Percentiles rank a stretch among this genome's conserved stretches.
phyloP scores from a whole-genome alignment of 2,113 vertebrate species.

The Nematolebias whitei region DNA sequence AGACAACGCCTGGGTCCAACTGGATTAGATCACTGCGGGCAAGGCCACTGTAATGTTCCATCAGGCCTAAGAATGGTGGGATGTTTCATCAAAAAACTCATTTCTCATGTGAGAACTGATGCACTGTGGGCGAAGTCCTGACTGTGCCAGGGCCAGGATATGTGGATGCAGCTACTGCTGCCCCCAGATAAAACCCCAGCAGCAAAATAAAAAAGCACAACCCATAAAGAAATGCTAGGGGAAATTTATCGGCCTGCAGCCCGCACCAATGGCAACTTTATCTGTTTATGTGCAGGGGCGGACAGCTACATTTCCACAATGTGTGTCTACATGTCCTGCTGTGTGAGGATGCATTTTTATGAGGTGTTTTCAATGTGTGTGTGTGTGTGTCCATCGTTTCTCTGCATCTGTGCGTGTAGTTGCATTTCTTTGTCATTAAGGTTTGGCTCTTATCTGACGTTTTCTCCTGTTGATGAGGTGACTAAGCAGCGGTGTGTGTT shows the following conservation, averaged over 20 bases:
- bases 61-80: conserved; percentile 60
- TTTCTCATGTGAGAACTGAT: conserved; percentile 67
- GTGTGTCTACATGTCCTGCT: conserved; percentile 43
- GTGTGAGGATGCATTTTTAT: conserved; percentile 59
- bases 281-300: conserved; percentile 54
- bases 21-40: conserved; percentile 65
- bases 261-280: conserved; percentile 48
- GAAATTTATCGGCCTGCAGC: conserved; percentile 53
- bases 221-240: conserved; percentile 48
- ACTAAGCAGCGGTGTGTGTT: conserved; percentile 2
- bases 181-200: conserved; percentile 62
- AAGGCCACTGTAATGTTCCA: conserved; percentile 63
- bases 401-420: conserved; percentile 29
- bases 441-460: conserved; percentile 13
- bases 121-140: conserved; percentile 56
- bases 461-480: conserved; percentile 21
- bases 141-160: conserved; percentile 48
- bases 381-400: conserved; percentile 12
- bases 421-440: conserved; percentile 24
- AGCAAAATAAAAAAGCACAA: conserved; percentile 63
- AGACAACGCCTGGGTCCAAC: conserved; percentile 48
- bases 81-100: conserved; percentile 69
- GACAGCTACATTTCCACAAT: conserved; percentile 56
- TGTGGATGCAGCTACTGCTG: conserved; percentile 64
- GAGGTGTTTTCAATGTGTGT: conserved; percentile 31